A percentile compares a stretch with the other conserved stretches of the same genome.
Conservation (phyloP, 1,140 invertebrate species). For the Atta cephalotes region DNA sequence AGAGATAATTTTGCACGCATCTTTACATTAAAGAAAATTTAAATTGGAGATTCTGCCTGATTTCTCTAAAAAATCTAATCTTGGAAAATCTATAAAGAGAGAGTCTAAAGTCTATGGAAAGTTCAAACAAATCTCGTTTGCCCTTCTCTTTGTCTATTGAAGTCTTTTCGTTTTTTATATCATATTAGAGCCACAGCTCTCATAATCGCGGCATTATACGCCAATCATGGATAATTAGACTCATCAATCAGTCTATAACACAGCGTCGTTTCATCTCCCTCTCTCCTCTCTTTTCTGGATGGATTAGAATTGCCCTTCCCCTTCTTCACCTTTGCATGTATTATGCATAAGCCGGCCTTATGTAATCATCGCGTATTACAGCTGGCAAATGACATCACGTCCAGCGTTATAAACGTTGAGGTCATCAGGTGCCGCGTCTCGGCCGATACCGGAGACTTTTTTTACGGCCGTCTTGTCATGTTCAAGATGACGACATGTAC, state of each 20-base stretch:
- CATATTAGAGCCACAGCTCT: background rate
- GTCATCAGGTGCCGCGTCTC: slow-evolving; percentile 66
- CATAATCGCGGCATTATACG: background rate
- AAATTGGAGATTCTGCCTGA: background rate
- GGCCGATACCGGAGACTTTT: slow-evolving; percentile 61
- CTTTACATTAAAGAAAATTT: background rate
- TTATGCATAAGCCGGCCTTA: slow-evolving; percentile 55
- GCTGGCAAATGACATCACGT: slow-evolving; percentile 75
- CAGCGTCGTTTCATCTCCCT: slow-evolving; percentile 22
- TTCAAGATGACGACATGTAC: slow-evolving; percentile 31
- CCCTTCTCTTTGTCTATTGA: background rate
- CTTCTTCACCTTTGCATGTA: background rate
- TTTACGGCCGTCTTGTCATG: slow-evolving; percentile 65
- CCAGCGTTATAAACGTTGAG: slow-evolving; percentile 68
- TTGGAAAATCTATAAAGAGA: background rate
- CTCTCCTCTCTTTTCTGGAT: background rate
- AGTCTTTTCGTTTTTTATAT: background rate
- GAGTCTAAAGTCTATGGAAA: background rate
- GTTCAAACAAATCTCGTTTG: background rate
- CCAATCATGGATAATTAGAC: slow-evolving; percentile 28
- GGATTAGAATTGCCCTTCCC: slow-evolving; percentile 18
- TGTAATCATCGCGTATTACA: slow-evolving; percentile 68
- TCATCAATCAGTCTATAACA: slow-evolving; percentile 17
- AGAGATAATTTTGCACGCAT: background rate
- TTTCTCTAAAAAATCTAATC: background rate